Percentiles rank a stretch among this genome's conserved stretches.
These are phyloP conservation scores for Oxygymnocypris stewartii DNA, from an alignment of 2,113 vertebrate species.

Conservation along the genomic window DNA sequence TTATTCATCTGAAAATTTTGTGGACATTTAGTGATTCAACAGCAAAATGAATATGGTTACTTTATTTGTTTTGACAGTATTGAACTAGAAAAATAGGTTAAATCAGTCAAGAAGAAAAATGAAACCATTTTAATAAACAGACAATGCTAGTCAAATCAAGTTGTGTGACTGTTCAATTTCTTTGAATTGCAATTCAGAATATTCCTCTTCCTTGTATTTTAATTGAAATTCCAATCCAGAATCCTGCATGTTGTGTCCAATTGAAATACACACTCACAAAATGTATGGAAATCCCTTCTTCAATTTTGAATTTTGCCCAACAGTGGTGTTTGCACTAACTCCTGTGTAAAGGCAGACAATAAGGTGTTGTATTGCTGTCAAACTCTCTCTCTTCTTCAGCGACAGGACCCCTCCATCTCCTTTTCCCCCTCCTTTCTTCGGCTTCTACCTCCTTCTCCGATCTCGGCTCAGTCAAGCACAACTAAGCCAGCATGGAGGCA, in stretches of 20 bases:
- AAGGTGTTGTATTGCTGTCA: background rate
- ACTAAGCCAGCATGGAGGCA: constrained; percentile 63
- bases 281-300: background rate
- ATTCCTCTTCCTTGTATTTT: background rate
- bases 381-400: constrained; percentile 4
- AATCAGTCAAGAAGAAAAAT: background rate
- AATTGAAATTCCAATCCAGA: background rate
- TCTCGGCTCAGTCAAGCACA: constrained; percentile 64
- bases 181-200: background rate
- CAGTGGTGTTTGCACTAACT: background rate
- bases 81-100: background rate
- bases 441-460: constrained; percentile 58
- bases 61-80: background rate
- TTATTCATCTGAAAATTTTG: background rate
- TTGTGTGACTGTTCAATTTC: background rate
- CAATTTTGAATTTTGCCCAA: background rate
- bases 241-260: background rate
- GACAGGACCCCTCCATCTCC: constrained; percentile 15
- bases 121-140: background rate
- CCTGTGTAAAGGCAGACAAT: background rate
- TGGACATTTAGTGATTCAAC: too few relatives aligned
- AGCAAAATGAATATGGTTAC: too few relatives aligned
- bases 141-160: background rate
- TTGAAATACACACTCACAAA: background rate
- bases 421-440: constrained; percentile 38